A percentile compares a stretch with the other conserved stretches of the same genome.
Evolutionary conservation across 2,113 vertebrate genomes (phyloP).

Genomic region (Pseudolaguvia tuberculata): DNA sequence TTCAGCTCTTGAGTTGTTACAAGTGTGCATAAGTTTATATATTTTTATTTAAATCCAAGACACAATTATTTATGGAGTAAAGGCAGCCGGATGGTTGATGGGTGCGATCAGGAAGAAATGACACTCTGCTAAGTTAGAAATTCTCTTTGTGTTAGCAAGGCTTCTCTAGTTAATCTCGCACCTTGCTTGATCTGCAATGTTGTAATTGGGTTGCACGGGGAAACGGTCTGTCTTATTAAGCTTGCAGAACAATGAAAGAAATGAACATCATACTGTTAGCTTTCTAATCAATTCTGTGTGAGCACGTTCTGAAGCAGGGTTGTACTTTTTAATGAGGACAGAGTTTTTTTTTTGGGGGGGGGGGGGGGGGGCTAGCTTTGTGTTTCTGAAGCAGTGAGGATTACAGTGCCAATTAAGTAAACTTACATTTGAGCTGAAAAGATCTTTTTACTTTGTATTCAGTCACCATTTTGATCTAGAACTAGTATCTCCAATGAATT

Average conservation of each 20-base stretch:
- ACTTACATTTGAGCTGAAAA: slow-evolving; percentile 55
- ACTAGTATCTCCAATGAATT: too few species aligned
- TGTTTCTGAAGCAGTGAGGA: slow-evolving; percentile 54
- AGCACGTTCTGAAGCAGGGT: slow-evolving; percentile 62
- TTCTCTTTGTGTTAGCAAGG: slow-evolving; percentile 73
- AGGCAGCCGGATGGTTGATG: slow-evolving; percentile 52
- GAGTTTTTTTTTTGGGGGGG: slow-evolving; percentile 8
- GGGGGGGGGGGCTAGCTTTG: slow-evolving; percentile 41
- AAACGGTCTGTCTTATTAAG: slow-evolving; percentile 57
- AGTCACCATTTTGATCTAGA: slow-evolving; percentile 57
- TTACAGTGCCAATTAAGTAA: slow-evolving; percentile 64
- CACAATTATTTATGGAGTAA: slow-evolving; percentile 62
- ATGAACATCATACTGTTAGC: slow-evolving; percentile 62
- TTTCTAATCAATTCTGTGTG: slow-evolving; percentile 66
- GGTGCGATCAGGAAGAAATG: slow-evolving; percentile 67
- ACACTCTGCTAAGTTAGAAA: slow-evolving; percentile 72
- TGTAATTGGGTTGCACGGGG: slow-evolving; percentile 64
- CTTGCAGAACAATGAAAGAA: slow-evolving; percentile 67
- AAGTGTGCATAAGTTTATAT: slow-evolving; percentile 35
- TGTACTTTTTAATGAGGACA: slow-evolving; percentile 68
- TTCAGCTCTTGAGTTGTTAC: slow-evolving; percentile 35
- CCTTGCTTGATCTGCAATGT: slow-evolving; percentile 67
- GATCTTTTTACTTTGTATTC: slow-evolving; percentile 46
- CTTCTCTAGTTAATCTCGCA: slow-evolving; percentile 70
- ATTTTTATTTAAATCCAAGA: slow-evolving; percentile 63